These are phyloP conservation scores for Aphelenchoides bicaudatus DNA, from an alignment of 2,888 invertebrate genomes.

Conservation along the genomic window DNA sequence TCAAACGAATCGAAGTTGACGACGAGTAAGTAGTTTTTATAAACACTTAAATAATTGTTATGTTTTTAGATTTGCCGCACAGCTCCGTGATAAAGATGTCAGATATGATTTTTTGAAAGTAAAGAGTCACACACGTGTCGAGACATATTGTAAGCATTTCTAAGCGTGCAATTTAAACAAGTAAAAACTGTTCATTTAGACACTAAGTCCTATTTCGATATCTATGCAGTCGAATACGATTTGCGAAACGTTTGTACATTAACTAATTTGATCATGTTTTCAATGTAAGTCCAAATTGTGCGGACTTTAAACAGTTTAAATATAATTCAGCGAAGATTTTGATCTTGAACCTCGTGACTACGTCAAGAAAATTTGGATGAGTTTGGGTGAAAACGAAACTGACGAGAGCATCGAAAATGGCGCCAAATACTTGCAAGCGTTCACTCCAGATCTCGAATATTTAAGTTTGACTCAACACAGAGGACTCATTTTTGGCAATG, in stretches of 20 bases:
- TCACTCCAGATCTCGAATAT: constrained; percentile 6
- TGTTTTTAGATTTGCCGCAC: background rate
- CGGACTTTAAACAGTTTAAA: too few relatives aligned
- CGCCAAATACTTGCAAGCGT: background rate
- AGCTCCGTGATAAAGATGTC: background rate
- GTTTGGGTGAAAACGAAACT: background rate
- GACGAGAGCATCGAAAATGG: background rate
- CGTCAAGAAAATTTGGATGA: background rate
- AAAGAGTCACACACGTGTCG: background rate
- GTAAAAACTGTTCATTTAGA: constrained; percentile 1
- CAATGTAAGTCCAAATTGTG: too few relatives aligned
- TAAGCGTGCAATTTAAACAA: background rate
- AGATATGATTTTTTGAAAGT: background rate
- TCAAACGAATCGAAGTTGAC: too few relatives aligned
- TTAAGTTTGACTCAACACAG: background rate
- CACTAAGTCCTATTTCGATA: background rate
- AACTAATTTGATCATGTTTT: background rate
- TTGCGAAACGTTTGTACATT: background rate
- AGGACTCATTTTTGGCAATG: too few relatives aligned
- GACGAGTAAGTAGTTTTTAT: too few relatives aligned
- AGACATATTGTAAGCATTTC: background rate
- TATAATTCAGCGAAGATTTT: too few relatives aligned
- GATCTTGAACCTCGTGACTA: too few relatives aligned
- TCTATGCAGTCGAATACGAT: background rate
- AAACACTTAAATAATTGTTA: too few relatives aligned